These are phyloP conservation scores for Colaptes auratus DNA, from an alignment of 2,113 vertebrate genomes.

Conservation along the genomic window DNA sequence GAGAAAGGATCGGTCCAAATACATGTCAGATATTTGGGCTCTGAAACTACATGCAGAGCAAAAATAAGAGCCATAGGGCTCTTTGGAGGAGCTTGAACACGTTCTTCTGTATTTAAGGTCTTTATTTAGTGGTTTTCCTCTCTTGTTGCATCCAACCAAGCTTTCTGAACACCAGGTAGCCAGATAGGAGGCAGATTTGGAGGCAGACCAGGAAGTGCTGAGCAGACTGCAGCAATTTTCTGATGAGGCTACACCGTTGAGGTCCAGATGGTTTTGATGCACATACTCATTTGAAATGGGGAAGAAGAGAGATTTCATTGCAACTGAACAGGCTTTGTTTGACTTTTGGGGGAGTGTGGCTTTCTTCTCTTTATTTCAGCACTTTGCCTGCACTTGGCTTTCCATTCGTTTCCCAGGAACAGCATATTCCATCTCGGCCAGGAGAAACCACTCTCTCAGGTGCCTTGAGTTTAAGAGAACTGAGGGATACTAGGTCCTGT, in stretches of 20 bases:
- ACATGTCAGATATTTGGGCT: background rate
- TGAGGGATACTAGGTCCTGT: background rate
- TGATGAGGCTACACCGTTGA: background rate
- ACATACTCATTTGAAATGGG: background rate
- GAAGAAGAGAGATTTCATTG: background rate
- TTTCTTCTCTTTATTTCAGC: background rate
- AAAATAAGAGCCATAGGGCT: background rate
- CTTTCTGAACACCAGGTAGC: background rate
- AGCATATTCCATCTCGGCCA: background rate
- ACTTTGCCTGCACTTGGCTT: background rate
- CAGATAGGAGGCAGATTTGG: background rate
- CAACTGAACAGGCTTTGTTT: background rate
- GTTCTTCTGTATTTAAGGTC: background rate
- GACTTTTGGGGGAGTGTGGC: background rate
- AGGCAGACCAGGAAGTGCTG: background rate
- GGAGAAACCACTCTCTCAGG: background rate
- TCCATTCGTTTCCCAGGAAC: background rate
- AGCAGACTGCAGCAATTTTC: background rate
- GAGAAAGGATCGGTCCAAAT: background rate
- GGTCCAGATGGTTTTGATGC: background rate
- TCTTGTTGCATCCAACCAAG: background rate
- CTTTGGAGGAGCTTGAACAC: background rate
- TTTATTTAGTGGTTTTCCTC: background rate
- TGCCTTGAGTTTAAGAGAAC: background rate
- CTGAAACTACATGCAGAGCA: background rate